Conservation (phyloP, 2,888 invertebrate genomes). For the Limnephilus auricula region DNA sequence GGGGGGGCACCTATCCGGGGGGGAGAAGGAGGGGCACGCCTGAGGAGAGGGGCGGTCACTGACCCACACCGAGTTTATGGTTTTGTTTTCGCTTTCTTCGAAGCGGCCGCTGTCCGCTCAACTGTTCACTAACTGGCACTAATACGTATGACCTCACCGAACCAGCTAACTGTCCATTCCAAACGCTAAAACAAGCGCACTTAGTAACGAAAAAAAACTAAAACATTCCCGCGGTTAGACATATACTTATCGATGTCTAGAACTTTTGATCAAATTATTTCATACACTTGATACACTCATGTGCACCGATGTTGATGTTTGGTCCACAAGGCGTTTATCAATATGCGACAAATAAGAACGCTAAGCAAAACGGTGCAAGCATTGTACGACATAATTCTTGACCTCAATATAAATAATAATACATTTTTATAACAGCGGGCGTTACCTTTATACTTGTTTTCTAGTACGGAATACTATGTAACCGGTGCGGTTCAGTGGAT, state of each 20-base stretch:
- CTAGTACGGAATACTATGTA: constrained; percentile 8
- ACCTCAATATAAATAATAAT: not conserved
- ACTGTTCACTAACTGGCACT: constrained; percentile 43
- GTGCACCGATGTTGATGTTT: not conserved
- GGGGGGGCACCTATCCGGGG: not conserved
- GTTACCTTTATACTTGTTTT: not conserved
- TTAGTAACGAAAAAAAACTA: not conserved
- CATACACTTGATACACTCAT: not conserved
- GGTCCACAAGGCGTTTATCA: constrained; percentile 2
- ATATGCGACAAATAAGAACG: not conserved
- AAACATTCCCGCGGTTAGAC: not conserved
- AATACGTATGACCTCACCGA: constrained; percentile 42
- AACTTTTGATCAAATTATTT: not conserved
- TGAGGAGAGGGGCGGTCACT: constrained; percentile 58
- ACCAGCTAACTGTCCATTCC: not conserved
- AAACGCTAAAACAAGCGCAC: constrained; percentile 22
- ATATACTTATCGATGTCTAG: not conserved
- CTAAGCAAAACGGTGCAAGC: not conserved
- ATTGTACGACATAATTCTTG: not conserved
- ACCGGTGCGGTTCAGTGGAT: constrained; percentile 18
- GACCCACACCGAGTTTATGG: constrained; percentile 64
- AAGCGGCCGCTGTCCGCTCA: constrained; percentile 59
- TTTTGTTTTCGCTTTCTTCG: constrained; percentile 70
- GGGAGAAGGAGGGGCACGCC: constrained; percentile 33
- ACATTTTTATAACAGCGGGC: not conserved